Evolutionary conservation across 2,888 invertebrate species (phyloP).

Genomic region (Alloplasta piceator): DNA sequence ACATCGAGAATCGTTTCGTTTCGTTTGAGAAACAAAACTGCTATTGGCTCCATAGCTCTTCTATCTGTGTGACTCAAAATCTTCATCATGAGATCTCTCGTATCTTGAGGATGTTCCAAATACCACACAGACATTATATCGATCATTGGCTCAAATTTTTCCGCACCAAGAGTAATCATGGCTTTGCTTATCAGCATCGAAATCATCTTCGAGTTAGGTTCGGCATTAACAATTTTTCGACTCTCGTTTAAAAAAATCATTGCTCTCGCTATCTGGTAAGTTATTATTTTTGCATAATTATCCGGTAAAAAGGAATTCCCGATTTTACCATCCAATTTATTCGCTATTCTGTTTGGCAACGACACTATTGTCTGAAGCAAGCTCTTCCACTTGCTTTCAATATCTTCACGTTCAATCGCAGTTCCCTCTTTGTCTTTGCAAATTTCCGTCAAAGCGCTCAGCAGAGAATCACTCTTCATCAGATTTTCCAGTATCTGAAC

Average conservation of each 20-base stretch:
- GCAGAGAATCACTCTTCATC: conserved; percentile 86
- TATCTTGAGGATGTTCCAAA: conserved; percentile 67
- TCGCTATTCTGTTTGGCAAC: conserved; percentile 89
- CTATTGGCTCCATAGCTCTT: conserved; percentile 86
- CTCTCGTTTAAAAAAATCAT: conserved; percentile 86
- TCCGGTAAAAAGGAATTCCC: conserved; percentile 86
- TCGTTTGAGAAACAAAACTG: conserved; percentile 85
- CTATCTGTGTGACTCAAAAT: conserved; percentile 86
- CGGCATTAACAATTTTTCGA: conserved; percentile 77
- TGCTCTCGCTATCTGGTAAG: conserved; percentile 86
- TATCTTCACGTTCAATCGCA: conserved; percentile 70
- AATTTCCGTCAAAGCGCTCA: conserved; percentile 84
- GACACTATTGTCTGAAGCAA: conserved; percentile 87
- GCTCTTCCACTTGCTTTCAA: conserved; percentile 83
- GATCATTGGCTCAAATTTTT: conserved; percentile 84
- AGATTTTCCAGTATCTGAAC: conserved; percentile 84
- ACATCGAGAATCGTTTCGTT: conserved; percentile 80
- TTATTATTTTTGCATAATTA: conserved; percentile 86
- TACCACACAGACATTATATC: conserved; percentile 86
- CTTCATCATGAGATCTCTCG: conserved; percentile 80
- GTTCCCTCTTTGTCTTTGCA: conserved; percentile 71
- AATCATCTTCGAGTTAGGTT: conserved; percentile 83
- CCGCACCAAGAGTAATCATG: conserved; percentile 85
- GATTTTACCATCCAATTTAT: conserved; percentile 85
- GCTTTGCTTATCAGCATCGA: conserved; percentile 87